phyloP scores from a whole-genome alignment of 2,888 invertebrate genomes.

The Ennomos erosarius region DNA sequence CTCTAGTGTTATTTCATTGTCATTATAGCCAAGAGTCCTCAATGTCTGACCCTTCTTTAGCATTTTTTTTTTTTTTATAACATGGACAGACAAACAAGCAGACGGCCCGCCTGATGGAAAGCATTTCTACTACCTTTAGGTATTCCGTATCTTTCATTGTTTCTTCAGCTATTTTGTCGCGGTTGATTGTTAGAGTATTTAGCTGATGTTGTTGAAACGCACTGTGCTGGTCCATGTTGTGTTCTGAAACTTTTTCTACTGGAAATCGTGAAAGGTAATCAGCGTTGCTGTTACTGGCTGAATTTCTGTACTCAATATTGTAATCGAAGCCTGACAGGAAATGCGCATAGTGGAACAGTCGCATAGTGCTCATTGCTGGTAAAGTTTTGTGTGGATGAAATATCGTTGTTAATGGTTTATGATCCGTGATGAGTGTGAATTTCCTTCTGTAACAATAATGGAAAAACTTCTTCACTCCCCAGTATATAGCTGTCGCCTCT shows the following conservation, averaged over 20 bases:
- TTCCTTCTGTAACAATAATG: conserved; percentile 55
- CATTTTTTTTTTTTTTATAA: conserved; percentile 2
- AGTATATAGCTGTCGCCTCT: conserved; percentile 55
- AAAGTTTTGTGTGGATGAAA: too few species aligned
- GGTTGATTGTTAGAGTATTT: conserved; percentile 1
- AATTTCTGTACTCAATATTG: too few species aligned
- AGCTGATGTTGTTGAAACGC: not conserved
- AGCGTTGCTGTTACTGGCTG: too few species aligned
- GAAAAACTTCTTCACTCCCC: conserved; percentile 55
- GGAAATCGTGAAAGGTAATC: too few species aligned
- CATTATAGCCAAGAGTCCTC: too few species aligned
- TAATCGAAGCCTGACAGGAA: too few species aligned
- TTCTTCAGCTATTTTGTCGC: conserved; percentile 4
- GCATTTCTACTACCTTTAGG: not conserved
- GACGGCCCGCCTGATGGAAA: not conserved
- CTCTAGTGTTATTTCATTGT: too few species aligned
- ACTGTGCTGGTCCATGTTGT: not conserved
- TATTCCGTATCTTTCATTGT: not conserved
- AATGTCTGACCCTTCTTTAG: not conserved
- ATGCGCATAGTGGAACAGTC: too few species aligned
- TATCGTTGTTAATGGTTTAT: too few species aligned
- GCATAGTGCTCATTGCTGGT: too few species aligned
- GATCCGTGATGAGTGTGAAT: conserved; percentile 52
- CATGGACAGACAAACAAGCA: not conserved
- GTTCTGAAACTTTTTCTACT: conserved; percentile 6